Base-by-base conservation (phyloP, 1,140 invertebrate genomes). In the Drosophila equinoxialis region DNA sequence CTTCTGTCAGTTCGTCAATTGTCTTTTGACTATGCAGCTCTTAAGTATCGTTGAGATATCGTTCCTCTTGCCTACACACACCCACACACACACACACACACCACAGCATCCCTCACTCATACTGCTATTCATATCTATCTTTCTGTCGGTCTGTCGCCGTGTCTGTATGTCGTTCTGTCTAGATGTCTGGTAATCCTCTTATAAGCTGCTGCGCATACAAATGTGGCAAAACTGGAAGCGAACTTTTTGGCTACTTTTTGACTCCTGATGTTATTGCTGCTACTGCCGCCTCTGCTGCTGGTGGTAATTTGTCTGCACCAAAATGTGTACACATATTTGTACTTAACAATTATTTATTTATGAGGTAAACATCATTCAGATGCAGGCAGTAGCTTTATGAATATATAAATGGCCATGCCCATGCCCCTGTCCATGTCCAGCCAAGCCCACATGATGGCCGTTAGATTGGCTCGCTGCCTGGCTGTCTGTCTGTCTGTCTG, bases 331-430 rank as follows among this genome's bases (percentile, higher is more conserved):
- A 75, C 81, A 82, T 79, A 87, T 87, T 82, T 82, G 79, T 68
- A 79, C 79, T 86, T 76, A 87, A 79, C 83, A 79, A 87, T 86
- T 86, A 86, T 83, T 82, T 86, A 86, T 86, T 86, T 86, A 87
- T 89, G 84, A 87, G 84, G 84, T 87, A 79, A 87, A 87, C 84
- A 87, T 83, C 84, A 87, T 87, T 87, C 84, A 77, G 83, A 83
- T 87, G 83, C 84, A 71, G 63, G 57, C 65, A 61, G 62, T 48
- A 58, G 35, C 45, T 51, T 37, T 61, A 68, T 45, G 42, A 61
- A 39, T 42, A 67, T 17, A 59, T 11, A 37, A 20, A n/a, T 48
- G 42, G 3, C 48, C 67, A 68, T 61, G 73, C 68, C 57, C 35
- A 57, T 68, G 54, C 48, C 33, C 66, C 30, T 30, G 78, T 65